A percentile compares a stretch with the other conserved stretches of the same genome.
These are phyloP conservation scores for Penaeus vannamei DNA, from an alignment of 1,140 invertebrate genomes.

Conservation along the genomic window DNA sequence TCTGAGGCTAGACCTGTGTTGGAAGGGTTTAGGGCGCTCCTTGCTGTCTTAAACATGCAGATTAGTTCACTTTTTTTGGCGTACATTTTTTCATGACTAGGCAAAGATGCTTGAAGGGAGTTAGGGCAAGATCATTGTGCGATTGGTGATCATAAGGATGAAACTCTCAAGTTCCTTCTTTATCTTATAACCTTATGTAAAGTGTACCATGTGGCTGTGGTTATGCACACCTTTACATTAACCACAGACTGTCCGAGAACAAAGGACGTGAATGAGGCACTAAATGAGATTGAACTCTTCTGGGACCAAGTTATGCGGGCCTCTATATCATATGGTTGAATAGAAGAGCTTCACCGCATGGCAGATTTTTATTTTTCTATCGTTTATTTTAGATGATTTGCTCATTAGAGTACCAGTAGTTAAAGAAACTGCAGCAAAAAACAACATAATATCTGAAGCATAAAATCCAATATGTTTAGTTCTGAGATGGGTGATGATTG, in stretches of 20 bases:
- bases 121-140: constrained; percentile 23
- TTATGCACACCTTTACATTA: constrained; percentile 44
- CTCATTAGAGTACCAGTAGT: too few species aligned
- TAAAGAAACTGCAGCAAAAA: too few species aligned
- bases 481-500: too few species aligned
- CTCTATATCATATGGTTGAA: constrained; percentile 33
- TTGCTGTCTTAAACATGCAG: constrained; percentile 62
- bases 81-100: constrained; percentile 60
- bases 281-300: constrained; percentile 55
- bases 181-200: background rate
- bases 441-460: too few species aligned
- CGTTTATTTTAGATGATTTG: background rate
- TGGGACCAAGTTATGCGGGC: constrained; percentile 34
- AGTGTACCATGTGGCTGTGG: background rate
- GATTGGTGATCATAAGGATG: constrained; percentile 39
- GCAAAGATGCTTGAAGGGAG: constrained; percentile 39
- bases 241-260: constrained; percentile 41
- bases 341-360: background rate
- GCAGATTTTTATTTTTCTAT: background rate
- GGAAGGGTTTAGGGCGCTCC: constrained; percentile 35
- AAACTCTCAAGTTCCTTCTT: constrained; percentile 17
- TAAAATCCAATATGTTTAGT: too few species aligned
- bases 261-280: constrained; percentile 49
- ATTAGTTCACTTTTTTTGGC: constrained; percentile 58
- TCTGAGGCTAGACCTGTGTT: constrained; percentile 7